phyloP scores from a whole-genome alignment of 1,140 invertebrate genomes.

The Bombus consobrinus region DNA sequence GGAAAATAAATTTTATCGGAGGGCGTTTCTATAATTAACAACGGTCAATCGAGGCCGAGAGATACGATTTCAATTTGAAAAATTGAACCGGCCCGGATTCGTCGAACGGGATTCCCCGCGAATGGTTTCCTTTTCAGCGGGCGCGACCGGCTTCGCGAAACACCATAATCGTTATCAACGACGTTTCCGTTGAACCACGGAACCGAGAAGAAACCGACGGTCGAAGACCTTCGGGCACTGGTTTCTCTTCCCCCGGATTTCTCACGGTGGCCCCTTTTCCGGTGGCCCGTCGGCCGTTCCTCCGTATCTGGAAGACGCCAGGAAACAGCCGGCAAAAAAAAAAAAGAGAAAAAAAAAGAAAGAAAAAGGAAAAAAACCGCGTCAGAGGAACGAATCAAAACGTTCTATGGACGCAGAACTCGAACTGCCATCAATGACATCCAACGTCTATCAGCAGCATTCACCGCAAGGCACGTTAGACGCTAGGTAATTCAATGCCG shows the following conservation, averaged over 20 bases:
- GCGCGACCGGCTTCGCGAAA: conserved; percentile 37
- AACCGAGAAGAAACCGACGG: conserved; percentile 53
- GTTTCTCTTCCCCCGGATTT: conserved; percentile 56
- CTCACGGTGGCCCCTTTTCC: conserved; percentile 67
- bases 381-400: neutral
- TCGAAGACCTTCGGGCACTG: conserved; percentile 46
- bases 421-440: neutral
- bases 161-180: conserved; percentile 64
- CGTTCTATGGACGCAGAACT: neutral
- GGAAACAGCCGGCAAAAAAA: conserved; percentile 6
- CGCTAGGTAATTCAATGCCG: too few species aligned
- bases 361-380: neutral
- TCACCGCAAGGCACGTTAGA: too few species aligned
- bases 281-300: conserved; percentile 48
- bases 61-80: conserved; percentile 36
- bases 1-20: conserved; percentile 49
- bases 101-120: neutral
- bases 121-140: conserved; percentile 30
- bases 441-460: neutral
- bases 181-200: conserved; percentile 54
- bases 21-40: conserved; percentile 41
- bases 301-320: conserved; percentile 43
- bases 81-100: conserved; percentile 16
- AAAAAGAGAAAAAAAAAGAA: neutral
- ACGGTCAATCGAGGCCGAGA: conserved; percentile 25